Percentiles rank a stretch among this genome's conserved stretches.
Conservation (phyloP, 1,140 invertebrate genomes). For the Pseudomyrmex dendroicus region DNA sequence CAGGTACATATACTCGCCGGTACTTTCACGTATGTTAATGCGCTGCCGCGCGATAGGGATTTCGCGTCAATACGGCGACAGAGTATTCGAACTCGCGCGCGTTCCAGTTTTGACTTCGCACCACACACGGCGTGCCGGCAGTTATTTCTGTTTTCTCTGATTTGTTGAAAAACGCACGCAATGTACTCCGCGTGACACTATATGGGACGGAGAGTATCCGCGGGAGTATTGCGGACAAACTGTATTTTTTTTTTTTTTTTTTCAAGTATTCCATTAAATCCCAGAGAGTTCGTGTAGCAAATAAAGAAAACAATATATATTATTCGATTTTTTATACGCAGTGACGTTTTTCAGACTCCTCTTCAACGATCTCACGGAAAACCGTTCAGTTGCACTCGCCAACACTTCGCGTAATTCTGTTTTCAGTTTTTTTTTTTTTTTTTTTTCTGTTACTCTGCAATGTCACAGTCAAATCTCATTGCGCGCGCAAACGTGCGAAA, state of each 20-base stretch:
- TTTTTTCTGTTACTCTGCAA: not conserved
- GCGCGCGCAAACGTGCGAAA: not conserved
- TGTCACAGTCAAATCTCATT: not conserved
- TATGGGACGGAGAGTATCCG: not conserved
- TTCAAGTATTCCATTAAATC: too few relatives aligned
- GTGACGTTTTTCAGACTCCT: too few relatives aligned
- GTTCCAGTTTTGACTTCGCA: conserved; percentile 56
- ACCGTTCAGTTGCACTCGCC: too few relatives aligned
- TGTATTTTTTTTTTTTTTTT: not conserved
- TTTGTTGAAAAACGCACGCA: conserved; percentile 13
- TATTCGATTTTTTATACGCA: too few relatives aligned
- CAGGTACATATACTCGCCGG: conserved; percentile 30
- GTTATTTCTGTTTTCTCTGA: not conserved
- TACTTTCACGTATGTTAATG: conserved; percentile 68
- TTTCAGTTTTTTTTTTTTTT: not conserved
- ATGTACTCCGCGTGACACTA: not conserved
- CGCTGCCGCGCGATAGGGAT: conserved; percentile 45
- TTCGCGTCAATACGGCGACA: conserved; percentile 52
- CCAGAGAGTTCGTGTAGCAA: not conserved
- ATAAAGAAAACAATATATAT: too few relatives aligned
- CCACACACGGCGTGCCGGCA: conserved; percentile 18
- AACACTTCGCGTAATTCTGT: too few relatives aligned
- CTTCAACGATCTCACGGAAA: too few relatives aligned
- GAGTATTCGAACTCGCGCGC: conserved; percentile 27
- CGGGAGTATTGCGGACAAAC: too few relatives aligned